Base-by-base conservation (phyloP, 1,140 invertebrate species). In the Danaus plexippus region DNA sequence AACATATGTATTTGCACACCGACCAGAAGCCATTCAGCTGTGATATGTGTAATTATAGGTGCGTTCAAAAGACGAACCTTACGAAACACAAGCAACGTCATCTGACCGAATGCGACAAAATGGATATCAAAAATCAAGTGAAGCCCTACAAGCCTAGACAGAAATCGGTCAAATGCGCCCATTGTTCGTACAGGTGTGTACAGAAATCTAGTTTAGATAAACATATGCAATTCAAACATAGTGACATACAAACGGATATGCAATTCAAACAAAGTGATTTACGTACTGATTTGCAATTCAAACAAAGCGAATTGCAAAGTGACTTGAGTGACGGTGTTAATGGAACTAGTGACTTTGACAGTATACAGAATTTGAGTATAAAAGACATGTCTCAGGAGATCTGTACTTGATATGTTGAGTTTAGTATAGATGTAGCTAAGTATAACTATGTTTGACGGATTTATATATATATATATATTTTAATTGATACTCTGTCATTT, bases 1-100 rank as follows among this genome's bases (percentile, higher is more conserved):
- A 92, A 63, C 92, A 93, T 67, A 86, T 90, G 69, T 89, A 91
- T 68, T 90, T 90, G 13, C 91, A 92, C 54, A 91, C 90, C 0
- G 88, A 91, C 12, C 88, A 89, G 62, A 88, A 91, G 47, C 91
- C 91, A 0, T 92, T 90, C 59, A 85, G 90, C 11, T 93, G 92
- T 63, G 90, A 92, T 54, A 78, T 89, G 47, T 93, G 91, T 54
- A 90, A 69, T 61, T 88, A 88, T 54, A 69, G 79, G 8, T 88
- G 87, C 46, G 87, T 88, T 1, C 87, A 88, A 54, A 88, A 88
- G 53, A 88, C 87, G 0, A 88, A 88, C 54, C 52, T 88, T 11
- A 88, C 80, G 0, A 88, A 88, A 57, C 87, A 88, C 58, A 87
- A 87, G 45, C 84, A 84, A 45, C 71, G 85, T 41, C 87, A 88